Conservation (phyloP, 2,113 vertebrate genomes). For the Catagonus wagneri region DNA sequence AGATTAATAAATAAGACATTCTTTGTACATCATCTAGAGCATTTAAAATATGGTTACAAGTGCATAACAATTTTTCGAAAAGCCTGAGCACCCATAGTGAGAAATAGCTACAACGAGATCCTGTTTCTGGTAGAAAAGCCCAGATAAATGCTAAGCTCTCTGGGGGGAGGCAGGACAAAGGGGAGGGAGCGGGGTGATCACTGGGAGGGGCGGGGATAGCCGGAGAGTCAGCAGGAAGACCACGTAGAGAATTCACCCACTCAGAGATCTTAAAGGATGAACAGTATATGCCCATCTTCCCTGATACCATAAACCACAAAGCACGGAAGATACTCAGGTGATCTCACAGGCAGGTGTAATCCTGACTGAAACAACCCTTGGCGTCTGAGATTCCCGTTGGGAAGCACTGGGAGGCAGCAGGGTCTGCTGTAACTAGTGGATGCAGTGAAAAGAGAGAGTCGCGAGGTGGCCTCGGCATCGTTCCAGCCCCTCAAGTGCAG, state of each 20-base stretch:
- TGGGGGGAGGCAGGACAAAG: not conserved
- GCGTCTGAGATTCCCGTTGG: not conserved
- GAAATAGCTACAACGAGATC: not conserved
- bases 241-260: not conserved
- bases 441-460: not conserved
- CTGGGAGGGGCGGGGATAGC: not conserved
- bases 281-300: not conserved
- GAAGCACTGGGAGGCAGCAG: not conserved
- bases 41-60: not conserved
- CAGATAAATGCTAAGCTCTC: not conserved
- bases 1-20: slow-evolving; percentile 28
- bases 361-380: not conserved
- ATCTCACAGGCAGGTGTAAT: not conserved
- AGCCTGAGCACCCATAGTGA: not conserved
- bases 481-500: no score
- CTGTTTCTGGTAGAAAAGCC: not conserved
- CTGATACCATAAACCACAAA: not conserved
- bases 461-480: rapidly evolving
- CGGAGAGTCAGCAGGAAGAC: not conserved
- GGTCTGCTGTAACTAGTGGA: not conserved
- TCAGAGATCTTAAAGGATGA: not conserved
- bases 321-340: not conserved
- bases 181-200: not conserved
- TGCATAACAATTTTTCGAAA: not conserved
- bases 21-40: not conserved